phyloP scores from a whole-genome alignment of 2,113 vertebrate species.

The Chlorodrepanis virens region DNA sequence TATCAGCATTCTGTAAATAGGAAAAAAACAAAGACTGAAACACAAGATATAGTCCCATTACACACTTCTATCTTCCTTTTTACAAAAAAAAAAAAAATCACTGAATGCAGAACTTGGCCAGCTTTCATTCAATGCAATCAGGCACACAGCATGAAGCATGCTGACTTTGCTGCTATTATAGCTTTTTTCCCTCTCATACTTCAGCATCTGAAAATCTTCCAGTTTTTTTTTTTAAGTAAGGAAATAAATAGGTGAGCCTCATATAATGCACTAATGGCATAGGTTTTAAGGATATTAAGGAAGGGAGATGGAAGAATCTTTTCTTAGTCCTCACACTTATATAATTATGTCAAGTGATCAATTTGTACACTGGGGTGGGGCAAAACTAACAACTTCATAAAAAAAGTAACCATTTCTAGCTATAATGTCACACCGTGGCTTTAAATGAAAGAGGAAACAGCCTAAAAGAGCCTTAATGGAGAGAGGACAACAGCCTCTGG shows the following conservation, averaged over 20 bases:
- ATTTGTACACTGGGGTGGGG: background rate
- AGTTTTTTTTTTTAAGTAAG: background rate
- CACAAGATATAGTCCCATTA: background rate
- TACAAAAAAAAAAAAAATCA: background rate
- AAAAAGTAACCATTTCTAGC: background rate
- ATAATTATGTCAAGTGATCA: background rate
- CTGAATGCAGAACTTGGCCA: background rate
- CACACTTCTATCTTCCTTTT: background rate
- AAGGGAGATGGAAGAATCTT: background rate
- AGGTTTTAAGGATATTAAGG: background rate
- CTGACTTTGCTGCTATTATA: background rate
- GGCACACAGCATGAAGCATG: background rate
- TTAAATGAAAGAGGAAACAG: background rate
- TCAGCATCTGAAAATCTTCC: background rate
- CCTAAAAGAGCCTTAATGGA: background rate
- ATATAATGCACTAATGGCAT: background rate
- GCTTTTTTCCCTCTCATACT: background rate
- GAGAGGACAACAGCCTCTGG: background rate
- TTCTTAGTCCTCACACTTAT: background rate
- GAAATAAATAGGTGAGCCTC: background rate
- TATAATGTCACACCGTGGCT: background rate
- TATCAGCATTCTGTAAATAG: background rate
- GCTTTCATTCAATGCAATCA: background rate
- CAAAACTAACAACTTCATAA: background rate
- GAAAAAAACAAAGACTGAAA: background rate